A percentile compares a stretch with the other conserved stretches of the same genome.
Evolutionary conservation across 1,140 invertebrate genomes (phyloP).

Genomic region (Drosophila sulfurigaster): DNA sequence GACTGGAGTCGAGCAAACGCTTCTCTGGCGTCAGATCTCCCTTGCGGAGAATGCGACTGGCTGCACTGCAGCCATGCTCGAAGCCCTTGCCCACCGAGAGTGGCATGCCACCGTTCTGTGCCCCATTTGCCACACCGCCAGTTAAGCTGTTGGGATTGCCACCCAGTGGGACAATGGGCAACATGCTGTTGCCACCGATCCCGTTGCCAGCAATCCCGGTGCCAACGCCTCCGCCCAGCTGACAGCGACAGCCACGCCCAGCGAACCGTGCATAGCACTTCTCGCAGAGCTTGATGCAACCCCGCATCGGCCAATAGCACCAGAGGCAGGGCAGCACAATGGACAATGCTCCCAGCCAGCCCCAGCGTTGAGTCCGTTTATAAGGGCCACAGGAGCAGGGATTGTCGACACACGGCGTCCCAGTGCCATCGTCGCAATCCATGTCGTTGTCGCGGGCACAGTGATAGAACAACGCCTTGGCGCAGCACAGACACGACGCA

Average conservation of each 20-base stretch:
- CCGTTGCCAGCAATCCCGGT: conserved; percentile 48
- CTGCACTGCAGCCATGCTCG: conserved; percentile 77
- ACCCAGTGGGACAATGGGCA: conserved; percentile 84
- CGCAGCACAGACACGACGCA: conserved; percentile 96
- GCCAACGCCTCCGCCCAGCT: conserved; percentile 56
- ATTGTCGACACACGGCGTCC: conserved; percentile 91
- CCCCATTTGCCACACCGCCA: conserved; percentile 8
- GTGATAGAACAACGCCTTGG: conserved; percentile 96
- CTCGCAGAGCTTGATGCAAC: conserved; percentile 91
- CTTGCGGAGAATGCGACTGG: conserved; percentile 78
- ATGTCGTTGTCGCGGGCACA: conserved; percentile 90
- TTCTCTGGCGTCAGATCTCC: conserved; percentile 86
- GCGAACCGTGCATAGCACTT: conserved; percentile 92
- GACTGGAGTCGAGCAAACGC: conserved; percentile 86
- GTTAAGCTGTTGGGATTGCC: conserved; percentile 23
- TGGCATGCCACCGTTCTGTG: conserved; percentile 27
- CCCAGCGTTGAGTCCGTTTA: conserved; percentile 90
- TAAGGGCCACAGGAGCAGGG: conserved; percentile 93
- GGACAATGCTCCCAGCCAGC: conserved; percentile 92
- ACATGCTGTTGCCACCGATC: conserved; percentile 67
- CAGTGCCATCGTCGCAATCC: conserved; percentile 89
- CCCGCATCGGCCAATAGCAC: conserved; percentile 96
- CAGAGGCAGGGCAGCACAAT: conserved; percentile 94
- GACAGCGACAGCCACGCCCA: conserved; percentile 88
- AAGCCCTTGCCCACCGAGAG: conserved; percentile 57